Conservation (phyloP, 2,888 invertebrate species). For the Tuta absoluta region DNA sequence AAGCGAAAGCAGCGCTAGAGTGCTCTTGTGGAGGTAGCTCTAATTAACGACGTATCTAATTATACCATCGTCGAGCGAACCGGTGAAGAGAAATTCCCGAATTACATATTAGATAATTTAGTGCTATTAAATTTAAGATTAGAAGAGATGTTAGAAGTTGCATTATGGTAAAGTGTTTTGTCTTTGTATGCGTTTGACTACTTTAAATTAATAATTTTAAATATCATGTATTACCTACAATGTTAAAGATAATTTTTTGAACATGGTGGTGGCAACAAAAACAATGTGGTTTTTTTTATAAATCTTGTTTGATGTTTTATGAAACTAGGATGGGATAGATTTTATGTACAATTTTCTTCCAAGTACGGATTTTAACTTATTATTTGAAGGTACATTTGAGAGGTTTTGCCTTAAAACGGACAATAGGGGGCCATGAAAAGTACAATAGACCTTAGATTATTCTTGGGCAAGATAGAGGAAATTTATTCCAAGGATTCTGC, state of each 20-base stretch:
- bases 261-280: no score
- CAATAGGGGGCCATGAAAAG: background rate
- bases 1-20: conserved; percentile 63
- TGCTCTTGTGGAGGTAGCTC: conserved; percentile 68
- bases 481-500: conserved; percentile 19
- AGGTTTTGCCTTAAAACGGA: background rate
- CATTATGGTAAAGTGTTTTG: conserved; percentile 2
- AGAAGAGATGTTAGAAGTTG: conserved; percentile 60
- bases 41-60: conserved; percentile 78
- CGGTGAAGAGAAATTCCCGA: conserved; percentile 68
- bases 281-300: no score
- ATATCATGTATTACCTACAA: no score
- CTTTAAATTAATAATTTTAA: no score
- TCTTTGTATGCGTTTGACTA: no score
- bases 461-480: conserved; percentile 15
- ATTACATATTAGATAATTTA: conserved; percentile 73
- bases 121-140: conserved; percentile 65
- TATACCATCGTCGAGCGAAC: conserved; percentile 63
- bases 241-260: no score
- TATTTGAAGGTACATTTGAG: background rate
- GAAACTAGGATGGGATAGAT: background rate
- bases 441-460: conserved; percentile 17
- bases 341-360: background rate
- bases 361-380: background rate
- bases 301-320: no score